Conservation (phyloP, 2,113 vertebrate genomes). For the Crypturellus undulatus region DNA sequence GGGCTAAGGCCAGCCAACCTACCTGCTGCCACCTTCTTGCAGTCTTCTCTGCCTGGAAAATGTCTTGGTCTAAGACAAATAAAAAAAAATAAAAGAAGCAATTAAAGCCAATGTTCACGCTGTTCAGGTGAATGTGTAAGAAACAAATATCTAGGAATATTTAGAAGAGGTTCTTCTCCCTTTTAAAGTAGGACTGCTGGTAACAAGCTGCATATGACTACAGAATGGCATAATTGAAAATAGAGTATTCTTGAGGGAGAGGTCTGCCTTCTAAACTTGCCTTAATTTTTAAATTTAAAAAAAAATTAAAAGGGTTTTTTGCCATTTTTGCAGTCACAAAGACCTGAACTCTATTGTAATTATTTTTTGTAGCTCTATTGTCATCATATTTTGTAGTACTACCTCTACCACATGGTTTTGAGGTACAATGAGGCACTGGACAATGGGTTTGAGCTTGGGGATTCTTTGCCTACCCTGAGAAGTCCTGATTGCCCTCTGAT, state of each 20-base stretch:
- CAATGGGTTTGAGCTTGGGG: neutral
- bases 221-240: neutral
- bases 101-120: neutral
- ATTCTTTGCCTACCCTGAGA: neutral
- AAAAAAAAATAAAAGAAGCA: neutral
- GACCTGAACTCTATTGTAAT: neutral
- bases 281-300: neutral
- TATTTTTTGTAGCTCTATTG: neutral
- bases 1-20: neutral
- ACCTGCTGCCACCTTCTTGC: neutral
- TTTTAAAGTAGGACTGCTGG: neutral
- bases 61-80: neutral
- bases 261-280: neutral
- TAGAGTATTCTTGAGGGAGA: neutral
- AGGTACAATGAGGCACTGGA: neutral
- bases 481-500: neutral
- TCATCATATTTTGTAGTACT: neutral
- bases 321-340: neutral
- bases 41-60: neutral
- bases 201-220: neutral
- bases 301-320: neutral
- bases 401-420: neutral
- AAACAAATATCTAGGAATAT: neutral
- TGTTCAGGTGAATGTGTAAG: accelerated
- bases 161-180: neutral